Conservation (phyloP, 2,797 vertebrate species). For the Valencia hispanica region DNA sequence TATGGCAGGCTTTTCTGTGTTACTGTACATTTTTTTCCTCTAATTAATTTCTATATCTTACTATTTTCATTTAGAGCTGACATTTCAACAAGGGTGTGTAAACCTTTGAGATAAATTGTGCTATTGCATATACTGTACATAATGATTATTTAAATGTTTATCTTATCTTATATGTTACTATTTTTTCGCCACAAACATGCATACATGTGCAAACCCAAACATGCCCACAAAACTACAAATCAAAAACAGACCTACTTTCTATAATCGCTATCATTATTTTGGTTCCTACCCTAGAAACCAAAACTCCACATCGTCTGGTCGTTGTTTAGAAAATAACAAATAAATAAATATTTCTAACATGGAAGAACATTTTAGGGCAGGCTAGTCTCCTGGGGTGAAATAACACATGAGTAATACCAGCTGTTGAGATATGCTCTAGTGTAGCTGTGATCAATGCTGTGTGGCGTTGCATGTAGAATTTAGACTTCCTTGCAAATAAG, state of each 20-base stretch:
- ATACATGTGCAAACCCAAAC: not conserved
- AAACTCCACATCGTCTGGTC: not conserved
- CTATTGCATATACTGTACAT: not conserved
- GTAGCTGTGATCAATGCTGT: not conserved
- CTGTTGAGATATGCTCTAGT: not conserved
- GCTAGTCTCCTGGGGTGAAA: too few species aligned
- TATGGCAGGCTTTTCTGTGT: not conserved
- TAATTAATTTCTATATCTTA: not conserved
- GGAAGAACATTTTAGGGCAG: not conserved
- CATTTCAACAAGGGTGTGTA: not conserved
- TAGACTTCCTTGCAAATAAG: slow-evolving; percentile 8
- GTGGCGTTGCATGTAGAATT: not conserved
- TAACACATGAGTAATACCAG: too few species aligned
- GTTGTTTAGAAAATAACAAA: not conserved
- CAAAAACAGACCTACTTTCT: not conserved
- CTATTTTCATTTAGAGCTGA: not conserved
- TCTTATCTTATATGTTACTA: not conserved
- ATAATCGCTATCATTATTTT: not conserved
- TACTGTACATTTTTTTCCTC: not conserved
- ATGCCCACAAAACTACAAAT: not conserved
- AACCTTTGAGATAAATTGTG: not conserved
- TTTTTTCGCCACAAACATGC: not conserved
- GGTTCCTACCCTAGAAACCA: too few species aligned
- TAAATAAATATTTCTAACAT: not conserved
- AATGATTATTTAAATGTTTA: too few species aligned